Evolutionary conservation across 2,888 invertebrate genomes (phyloP), one percentile per base, ranked within the genome.

Genomic region (Dascillus cervinus): DNA sequence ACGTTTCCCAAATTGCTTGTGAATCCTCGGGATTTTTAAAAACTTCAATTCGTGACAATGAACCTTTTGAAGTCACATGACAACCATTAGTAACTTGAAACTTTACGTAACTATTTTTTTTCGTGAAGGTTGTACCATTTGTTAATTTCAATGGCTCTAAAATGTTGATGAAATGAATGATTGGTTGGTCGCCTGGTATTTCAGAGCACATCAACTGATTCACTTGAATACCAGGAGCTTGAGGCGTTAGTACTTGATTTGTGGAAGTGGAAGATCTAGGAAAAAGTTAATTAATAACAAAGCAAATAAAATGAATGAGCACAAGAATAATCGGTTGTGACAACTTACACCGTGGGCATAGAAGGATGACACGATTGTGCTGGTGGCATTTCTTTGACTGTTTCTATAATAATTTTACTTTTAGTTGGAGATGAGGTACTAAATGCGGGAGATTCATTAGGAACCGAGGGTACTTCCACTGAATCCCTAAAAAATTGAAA

Each of bases 371-470:
- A n/a, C n/a, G n/a, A n/a, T n/a, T n/a, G n/a, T n/a, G n/a, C n/a
- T 17, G 17, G 8, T 6, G 17, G 4, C 8, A 8, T 36, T 78
- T 80, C 55, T 79, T 80, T 32, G 75, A 74, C 45, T 75, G 58
- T 79, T 61, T 89, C 88, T 25, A 89, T 82, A 3, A 82, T 71
- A 44, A 90, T 89, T 26, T 82, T 77, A 46, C 86, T 87, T 63
- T 82, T 84, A 43, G 73, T 74, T 53, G 84, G 84, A 1, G 82
- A 80, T 0, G 83, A 82, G 11, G 79, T 82, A 39, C 84, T 81
- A 62, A 86, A 86, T 43, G 77, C 73, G 37, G 69, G 67, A 1
- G 65, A 42, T 10, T 66, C 63, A 9, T 72, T 70, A n/a, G 70
- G 66, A 30, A 65, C 60, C 0, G 54, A 56, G 11, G 73, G 71